Evolutionary conservation across 2,888 invertebrate species (phyloP), one percentile per base, ranked within the genome.

Genomic region (Microplitis manilae): DNA sequence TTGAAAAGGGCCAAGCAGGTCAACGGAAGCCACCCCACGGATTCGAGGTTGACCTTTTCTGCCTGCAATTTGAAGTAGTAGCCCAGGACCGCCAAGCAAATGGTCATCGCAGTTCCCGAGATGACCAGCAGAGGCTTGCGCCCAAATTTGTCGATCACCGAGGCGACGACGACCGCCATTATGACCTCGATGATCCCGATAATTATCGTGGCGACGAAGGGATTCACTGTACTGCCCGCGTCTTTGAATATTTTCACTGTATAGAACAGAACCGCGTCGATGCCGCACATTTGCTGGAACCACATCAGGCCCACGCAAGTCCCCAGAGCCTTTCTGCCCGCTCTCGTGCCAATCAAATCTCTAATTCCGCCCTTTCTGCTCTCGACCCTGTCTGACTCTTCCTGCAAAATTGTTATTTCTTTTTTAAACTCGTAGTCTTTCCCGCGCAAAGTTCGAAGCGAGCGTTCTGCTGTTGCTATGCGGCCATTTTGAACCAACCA

Each of bases 291-390:
- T 81, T 91, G 91, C 81, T 91, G 91, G 79, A 91, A 91, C 81
- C 92, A 91, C 91, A 93, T 92, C 59, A 93, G 88, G n/a, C 91
- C 90, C 2, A 91, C 78, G 76, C 90, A 87, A 50, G 91, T 90
- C 1, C 86, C 80, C 17, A 93, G 83, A 0, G 92, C 92, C 74
- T 89, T 90, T 15, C 90, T 86, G 0, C 88, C 88, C 0, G 86
- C 85, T 67, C 83, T 82, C 6, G 89, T 88, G 0, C 85, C 83
- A 1, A 85, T 70, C 64, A 89, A 77, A 69, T 88, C 88, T 9
- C 84, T 79, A 2, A 88, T 72, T 5, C 88, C 88, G 4, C 88
- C 89, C 62, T 83, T 83, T 13, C 85, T 85, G 62, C 82, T 83
- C 67, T 84, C 83, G 76, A 86, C 68, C 59, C 86, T 83, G 39